Evolutionary conservation across 2,888 invertebrate species (phyloP), one percentile per base, ranked within the genome.

Genomic region (Perizoma affinitatum): DNA sequence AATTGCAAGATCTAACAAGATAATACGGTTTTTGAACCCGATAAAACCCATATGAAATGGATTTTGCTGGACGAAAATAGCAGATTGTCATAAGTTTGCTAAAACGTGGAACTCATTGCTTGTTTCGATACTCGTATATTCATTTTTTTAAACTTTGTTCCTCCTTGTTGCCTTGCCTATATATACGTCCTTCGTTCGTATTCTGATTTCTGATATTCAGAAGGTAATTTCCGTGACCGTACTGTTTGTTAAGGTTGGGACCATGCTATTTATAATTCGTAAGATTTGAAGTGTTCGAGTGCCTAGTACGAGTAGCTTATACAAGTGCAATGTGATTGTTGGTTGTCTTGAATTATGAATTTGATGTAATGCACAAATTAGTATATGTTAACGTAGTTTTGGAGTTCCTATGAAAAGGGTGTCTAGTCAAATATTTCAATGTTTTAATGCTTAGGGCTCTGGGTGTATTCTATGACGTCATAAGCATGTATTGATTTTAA

Each of bases 231-330:
- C 63, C 48, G 55, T 55, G 58, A 58, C 44, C 38, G 48, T 33
- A 47, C 9, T 11, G 7, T 52, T 60, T 55, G 43, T 58, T 59
- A 6, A 56, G 38, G 43, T 54, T 65, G 79, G 79, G 79, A 80
- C 79, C 80, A 80, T 68, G 61, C 57, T 59, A 66, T 69, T 40
- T 46, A 53, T 40, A 71, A 67, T 58, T 65, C 45, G 50, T 74
- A 70, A 67, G 67, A 62, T 68, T 67, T 68, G 61, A 74, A 74
- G 72, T 74, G 75, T 71, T 77, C 56, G 69, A 76, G 79, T 80
- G 79, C 78, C 75, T 80, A 70, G 22, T 22, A 22, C 22, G 22
- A 22, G 57, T 58, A 47, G 68, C 68, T 56, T 67, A 65, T 71
- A 65, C 65, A 69, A 49, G 60, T 54, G 51, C 58, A 60, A 71